phyloP scores from a whole-genome alignment of 2,888 invertebrate species.

The Disparrhopalites patrizii region DNA sequence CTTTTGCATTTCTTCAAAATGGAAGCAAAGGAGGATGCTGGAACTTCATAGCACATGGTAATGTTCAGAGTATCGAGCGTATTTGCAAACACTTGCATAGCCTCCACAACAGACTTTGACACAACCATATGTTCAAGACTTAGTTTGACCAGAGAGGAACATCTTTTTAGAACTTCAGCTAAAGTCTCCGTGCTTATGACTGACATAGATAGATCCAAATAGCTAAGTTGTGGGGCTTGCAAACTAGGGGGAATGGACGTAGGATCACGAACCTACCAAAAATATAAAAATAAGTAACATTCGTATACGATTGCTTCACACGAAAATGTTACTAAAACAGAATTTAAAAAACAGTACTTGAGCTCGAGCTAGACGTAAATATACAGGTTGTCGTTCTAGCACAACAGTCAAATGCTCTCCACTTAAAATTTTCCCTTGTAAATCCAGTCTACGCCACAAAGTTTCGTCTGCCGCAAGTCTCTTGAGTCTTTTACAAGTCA shows the following conservation, averaged over 20 bases:
- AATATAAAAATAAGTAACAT: background rate
- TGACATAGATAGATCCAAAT: conserved; percentile 80
- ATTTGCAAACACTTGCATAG: conserved; percentile 64
- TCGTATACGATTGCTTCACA: background rate
- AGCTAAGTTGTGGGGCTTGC: conserved; percentile 59
- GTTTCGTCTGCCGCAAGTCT: conserved; percentile 76
- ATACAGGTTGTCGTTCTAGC: conserved; percentile 69
- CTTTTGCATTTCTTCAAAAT: conserved; percentile 61
- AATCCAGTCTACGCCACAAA: conserved; percentile 78
- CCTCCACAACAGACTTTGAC: conserved; percentile 61
- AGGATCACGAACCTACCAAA: conserved; percentile 20
- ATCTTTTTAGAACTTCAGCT: conserved; percentile 61
- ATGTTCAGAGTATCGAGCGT: conserved; percentile 73
- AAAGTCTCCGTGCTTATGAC: conserved; percentile 56
- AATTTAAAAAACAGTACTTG: conserved; percentile 66
- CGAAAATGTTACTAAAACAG: conserved; percentile 16
- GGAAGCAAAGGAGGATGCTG: conserved; percentile 60
- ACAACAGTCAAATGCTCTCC: conserved; percentile 69
- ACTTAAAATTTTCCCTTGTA: conserved; percentile 63
- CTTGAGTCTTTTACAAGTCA: conserved; percentile 72
- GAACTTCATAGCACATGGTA: conserved; percentile 73
- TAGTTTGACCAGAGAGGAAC: conserved; percentile 69
- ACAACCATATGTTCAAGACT: conserved; percentile 75
- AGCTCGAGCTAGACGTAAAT: conserved; percentile 72
- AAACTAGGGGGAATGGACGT: conserved; percentile 27